A percentile compares a stretch with the other conserved stretches of the same genome.
Evolutionary conservation across 2,888 invertebrate species (phyloP).

Genomic region (Oasisia sp.): DNA sequence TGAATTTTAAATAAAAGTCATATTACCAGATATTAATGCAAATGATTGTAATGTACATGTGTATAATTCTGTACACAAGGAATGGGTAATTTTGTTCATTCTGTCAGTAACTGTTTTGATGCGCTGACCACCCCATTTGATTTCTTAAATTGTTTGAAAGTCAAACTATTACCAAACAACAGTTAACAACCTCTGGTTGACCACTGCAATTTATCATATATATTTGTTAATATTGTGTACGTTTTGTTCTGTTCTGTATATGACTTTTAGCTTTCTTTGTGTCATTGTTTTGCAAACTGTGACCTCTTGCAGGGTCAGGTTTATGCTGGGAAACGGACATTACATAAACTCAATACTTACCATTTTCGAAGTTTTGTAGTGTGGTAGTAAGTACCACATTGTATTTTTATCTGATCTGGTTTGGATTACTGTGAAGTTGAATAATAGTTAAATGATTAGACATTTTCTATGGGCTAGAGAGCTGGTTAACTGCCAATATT

Average conservation of each 20-base stretch:
- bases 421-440: constrained; percentile 4
- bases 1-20: neutral
- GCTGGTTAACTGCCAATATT: neutral
- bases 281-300: neutral
- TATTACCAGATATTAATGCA: neutral
- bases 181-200: neutral
- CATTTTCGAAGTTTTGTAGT: neutral
- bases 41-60: no score
- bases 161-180: neutral
- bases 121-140: no score
- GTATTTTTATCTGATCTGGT: neutral
- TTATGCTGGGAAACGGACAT: neutral
- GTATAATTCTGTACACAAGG: neutral
- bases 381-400: neutral
- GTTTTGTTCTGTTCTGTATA: neutral
- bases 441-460: neutral
- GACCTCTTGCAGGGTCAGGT: neutral
- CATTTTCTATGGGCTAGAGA: neutral
- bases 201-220: neutral
- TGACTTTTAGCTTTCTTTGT: neutral
- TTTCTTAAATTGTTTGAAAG: neutral
- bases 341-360: neutral
- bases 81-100: neutral
- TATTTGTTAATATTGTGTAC: neutral
- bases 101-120: no score